Base-by-base conservation (phyloP, 2,888 invertebrate species). In the Embidobia sp. region DNA sequence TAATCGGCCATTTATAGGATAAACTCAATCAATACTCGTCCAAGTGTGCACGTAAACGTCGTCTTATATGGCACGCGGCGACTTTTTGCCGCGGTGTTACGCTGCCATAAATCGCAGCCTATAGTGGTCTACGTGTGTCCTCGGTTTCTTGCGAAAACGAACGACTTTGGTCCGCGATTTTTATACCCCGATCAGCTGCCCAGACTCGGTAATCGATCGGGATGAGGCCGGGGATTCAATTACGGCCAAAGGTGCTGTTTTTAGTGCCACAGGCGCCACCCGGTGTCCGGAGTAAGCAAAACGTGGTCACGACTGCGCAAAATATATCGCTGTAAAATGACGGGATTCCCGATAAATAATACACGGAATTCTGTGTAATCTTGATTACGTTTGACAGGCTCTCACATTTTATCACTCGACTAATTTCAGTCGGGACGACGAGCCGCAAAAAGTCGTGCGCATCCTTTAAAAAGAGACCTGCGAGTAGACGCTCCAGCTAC, bases 111-210 rank as follows among this genome's bases (percentile, higher is more conserved):
- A 88, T 89, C 87, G 85, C 82, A 80, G 81, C 82, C 88, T 88
- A 88, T 89, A 88, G 88, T 88, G 88, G 87, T 85, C 86, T 86
- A 89, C 88, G 88, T 88, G 88, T 88, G 88, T 88, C 85, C 86
- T 86, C 85, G 84, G 82, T 88, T 89, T 87, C 87, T 87, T 87
- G 86, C 86, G 84, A 87, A 86, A 86, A 89, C 87, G 87, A 87
- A 87, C 53, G n/a, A n/a, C n/a, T n/a, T n/a, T n/a, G n/a, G n/a
- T n/a, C n/a, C n/a, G 46, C 37, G 67, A 72, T 70, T 78, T 70
- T 67, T 74, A 78, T 75, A 59, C 76, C 67, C 74, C 69, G 64
- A 33, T 66, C 40, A 53, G 31, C 70, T 66, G 46, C 59, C 29
- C 76, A n/a, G n/a, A n/a, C n/a, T n/a, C n/a, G n/a, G n/a, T n/a